phyloP scores from a whole-genome alignment of 2,888 invertebrate genomes.

The Octodonta nipae region DNA sequence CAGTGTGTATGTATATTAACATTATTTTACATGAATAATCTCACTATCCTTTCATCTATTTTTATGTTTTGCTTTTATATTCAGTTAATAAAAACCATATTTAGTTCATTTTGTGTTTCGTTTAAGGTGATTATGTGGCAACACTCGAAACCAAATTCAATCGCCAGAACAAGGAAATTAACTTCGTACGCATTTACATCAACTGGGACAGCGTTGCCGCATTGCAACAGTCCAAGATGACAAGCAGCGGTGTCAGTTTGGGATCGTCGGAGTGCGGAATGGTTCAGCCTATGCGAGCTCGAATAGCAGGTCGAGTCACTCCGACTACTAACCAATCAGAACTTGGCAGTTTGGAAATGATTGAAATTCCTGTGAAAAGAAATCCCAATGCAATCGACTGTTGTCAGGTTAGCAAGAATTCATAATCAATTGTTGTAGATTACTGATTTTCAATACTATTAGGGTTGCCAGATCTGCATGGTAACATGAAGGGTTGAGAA shows the following conservation, averaged over 20 bases:
- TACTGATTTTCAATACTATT: no score
- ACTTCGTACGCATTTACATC: conserved; percentile 57
- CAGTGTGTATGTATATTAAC: no score
- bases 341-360: conserved; percentile 52
- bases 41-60: no score
- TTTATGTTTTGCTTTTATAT: no score
- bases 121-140: conserved; percentile 51
- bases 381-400: conserved; percentile 49
- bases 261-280: conserved; percentile 34
- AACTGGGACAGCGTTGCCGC: conserved; percentile 53
- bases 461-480: no score
- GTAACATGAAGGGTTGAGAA: no score
- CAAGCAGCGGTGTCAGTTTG: conserved; percentile 31
- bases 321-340: conserved; percentile 52
- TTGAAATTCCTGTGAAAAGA: conserved; percentile 52
- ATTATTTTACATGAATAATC: no score
- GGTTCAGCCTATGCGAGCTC: conserved; percentile 47
- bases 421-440: no score
- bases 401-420: conserved; percentile 39
- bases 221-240: conserved; percentile 36
- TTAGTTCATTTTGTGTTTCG: no score
- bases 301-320: conserved; percentile 63
- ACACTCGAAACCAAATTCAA: conserved; percentile 48
- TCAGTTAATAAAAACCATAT: no score
- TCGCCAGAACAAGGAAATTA: conserved; percentile 35